Conservation (phyloP, 2,113 vertebrate genomes). For the Alexandromys fortis region DNA sequence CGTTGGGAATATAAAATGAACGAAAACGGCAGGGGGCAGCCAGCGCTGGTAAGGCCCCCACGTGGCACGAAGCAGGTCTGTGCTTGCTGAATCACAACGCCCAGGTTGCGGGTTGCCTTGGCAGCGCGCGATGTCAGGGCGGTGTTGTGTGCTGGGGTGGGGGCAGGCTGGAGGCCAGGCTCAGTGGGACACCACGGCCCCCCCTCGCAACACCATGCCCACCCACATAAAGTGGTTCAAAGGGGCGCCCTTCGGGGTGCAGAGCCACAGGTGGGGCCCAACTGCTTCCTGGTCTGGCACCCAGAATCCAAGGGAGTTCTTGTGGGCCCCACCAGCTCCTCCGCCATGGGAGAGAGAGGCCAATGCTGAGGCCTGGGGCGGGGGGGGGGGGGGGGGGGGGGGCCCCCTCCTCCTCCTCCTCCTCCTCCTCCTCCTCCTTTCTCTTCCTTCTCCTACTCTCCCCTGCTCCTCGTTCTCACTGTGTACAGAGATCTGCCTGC, state of each 20-base stretch:
- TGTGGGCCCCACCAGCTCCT: neutral
- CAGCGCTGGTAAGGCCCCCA: neutral
- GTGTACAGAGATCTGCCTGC: neutral
- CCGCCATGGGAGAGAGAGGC: neutral
- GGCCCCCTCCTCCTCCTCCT: fast-evolving
- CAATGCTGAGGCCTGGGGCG: too few species aligned
- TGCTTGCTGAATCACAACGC: constrained; percentile 26
- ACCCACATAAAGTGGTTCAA: constrained; percentile 56
- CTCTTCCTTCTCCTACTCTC: fast-evolving
- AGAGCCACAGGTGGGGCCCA: constrained; percentile 80
- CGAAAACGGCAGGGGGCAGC: neutral
- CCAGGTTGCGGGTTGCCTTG: constrained; percentile 74
- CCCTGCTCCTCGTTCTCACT: neutral
- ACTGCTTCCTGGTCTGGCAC: neutral
- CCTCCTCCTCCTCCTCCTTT: neutral
- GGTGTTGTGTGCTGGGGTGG: neutral
- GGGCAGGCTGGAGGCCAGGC: neutral
- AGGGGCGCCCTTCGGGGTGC: constrained; percentile 77
- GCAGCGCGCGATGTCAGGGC: neutral
- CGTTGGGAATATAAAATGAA: neutral
- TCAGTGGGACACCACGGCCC: neutral
- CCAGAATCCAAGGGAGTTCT: too few species aligned
- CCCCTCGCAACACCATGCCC: neutral
- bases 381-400: too few species aligned
- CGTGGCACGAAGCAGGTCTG: neutral